Evolutionary conservation across 2,113 vertebrate genomes (phyloP), one percentile per base, ranked within the genome.

Genomic region (Candoia aspera): DNA sequence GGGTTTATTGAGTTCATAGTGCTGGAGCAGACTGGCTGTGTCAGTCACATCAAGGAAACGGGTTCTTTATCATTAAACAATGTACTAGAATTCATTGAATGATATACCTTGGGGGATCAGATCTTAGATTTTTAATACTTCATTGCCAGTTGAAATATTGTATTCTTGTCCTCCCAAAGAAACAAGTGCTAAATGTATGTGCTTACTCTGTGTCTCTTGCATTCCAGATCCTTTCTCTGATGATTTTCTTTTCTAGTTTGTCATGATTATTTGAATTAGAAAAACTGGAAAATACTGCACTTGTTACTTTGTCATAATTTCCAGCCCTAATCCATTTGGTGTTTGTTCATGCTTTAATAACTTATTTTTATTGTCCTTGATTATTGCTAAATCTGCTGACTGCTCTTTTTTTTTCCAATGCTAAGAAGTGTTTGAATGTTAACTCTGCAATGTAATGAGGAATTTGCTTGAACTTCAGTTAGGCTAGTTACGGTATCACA

Each of bases 401-500:
- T 5, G 33, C 9, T 91, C 15, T 17, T 84, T 92, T 59, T 57
- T 59, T 62, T 17, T 21, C 60, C 42, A 33, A 46, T 79, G 85
- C 68, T 42, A 83, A 60, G 55, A 84, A 91, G 58, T 64, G 29
- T 60, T 53, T 49, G 6, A 33, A 26, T 64, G 62, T 37, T 64
- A 88, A 84, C 42, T 21, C 9, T n/a, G 62, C 92, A 49, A 83
- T 86, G 10, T 85, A 92, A 95, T 94, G 85, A 46, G 90, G 95
- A 95, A 97, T 98, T 92, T 93, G 0, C 97, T 94, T 98, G 98
- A 96, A 98, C 98, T 96, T 97, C 97, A 97, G 96, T 98, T 98
- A 98, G 98, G 97, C 96, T 96, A 97, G 97, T 97, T 98, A 98
- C 97, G 98, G 98, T 98, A 92, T 96, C 96, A 96, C 96, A 98